A percentile compares a stretch with the other conserved stretches of the same genome.
phyloP scores from a whole-genome alignment of 2,888 invertebrate species.

The Aleiodes alternator region DNA sequence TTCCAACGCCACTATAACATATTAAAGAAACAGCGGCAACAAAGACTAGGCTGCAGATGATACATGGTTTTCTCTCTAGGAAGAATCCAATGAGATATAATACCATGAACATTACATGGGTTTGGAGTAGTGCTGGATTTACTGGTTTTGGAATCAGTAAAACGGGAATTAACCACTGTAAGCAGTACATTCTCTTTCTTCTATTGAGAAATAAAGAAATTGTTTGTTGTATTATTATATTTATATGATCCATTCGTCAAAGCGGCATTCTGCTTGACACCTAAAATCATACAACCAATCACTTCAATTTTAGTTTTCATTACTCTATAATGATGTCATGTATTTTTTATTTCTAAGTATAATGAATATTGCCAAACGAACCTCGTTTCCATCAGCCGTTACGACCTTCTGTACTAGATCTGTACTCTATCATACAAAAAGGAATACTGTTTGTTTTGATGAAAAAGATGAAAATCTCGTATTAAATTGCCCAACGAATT shows the following conservation, averaged over 20 bases:
- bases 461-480: constrained; percentile 14
- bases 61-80: constrained; percentile 97
- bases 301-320: not conserved
- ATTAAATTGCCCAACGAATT: too few species aligned
- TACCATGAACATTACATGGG: constrained; percentile 98
- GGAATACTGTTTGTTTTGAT: constrained; percentile 16
- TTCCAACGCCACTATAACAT: constrained; percentile 97
- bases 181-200: constrained; percentile 87
- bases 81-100: constrained; percentile 98
- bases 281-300: constrained; percentile 30
- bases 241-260: constrained; percentile 18
- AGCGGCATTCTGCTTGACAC: not conserved
- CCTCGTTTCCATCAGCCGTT: constrained; percentile 29
- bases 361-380: not conserved
- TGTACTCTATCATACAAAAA: not conserved
- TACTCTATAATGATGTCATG: constrained; percentile 1
- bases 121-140: constrained; percentile 96
- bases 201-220: constrained; percentile 15
- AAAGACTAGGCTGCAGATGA: constrained; percentile 97
- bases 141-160: constrained; percentile 97
- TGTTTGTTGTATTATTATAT: not conserved
- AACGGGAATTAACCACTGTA: constrained; percentile 98
- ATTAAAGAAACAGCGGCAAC: constrained; percentile 93
- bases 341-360: not conserved
- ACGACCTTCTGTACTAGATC: constrained; percentile 3